Conservation (phyloP, 2,113 vertebrate species). For the Pygoscelis adeliae region DNA sequence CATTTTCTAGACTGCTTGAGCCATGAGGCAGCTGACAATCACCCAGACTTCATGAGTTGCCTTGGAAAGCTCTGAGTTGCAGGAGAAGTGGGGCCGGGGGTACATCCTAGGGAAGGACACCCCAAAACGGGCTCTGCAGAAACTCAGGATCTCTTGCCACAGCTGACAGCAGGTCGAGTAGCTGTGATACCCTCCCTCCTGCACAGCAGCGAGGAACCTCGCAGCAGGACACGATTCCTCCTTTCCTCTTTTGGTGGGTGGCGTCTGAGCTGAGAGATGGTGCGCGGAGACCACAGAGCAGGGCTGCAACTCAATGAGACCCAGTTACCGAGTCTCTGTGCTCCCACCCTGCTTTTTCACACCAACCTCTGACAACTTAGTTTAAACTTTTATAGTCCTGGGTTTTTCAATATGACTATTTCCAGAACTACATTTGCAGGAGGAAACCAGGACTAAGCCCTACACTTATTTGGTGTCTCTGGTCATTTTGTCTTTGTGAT, state of each 20-base stretch:
- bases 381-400: neutral
- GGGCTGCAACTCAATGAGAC: neutral
- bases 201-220: neutral
- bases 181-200: neutral
- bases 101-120: neutral
- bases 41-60: neutral
- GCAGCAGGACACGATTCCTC: fast-evolving
- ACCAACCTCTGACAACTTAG: neutral
- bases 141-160: neutral
- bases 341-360: neutral
- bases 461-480: neutral
- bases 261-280: neutral
- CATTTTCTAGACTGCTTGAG: neutral
- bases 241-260: neutral
- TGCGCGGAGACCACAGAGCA: neutral
- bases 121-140: neutral
- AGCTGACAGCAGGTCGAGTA: fast-evolving
- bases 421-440: neutral
- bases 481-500: neutral
- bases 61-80: neutral
- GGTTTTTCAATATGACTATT: neutral
- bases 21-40: neutral
- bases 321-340: neutral
- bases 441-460: neutral
- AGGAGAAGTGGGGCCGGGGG: fast-evolving